A percentile compares a stretch with the other conserved stretches of the same genome.
These are phyloP conservation scores for Dynastes hyllus DNA, from an alignment of 2,888 invertebrate species.

Conservation along the genomic window DNA sequence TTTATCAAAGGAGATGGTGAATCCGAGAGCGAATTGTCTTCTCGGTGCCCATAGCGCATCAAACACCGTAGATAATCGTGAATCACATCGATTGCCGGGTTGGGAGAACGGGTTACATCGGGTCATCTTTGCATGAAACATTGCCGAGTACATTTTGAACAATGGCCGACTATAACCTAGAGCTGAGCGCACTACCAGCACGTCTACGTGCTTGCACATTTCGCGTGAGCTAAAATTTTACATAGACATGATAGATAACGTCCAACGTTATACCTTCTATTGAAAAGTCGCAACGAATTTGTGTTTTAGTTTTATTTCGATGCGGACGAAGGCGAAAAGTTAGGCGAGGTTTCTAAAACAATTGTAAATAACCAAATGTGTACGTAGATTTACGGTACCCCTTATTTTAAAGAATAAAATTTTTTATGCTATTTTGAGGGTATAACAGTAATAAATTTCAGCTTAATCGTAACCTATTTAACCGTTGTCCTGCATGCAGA, in stretches of 20 bases:
- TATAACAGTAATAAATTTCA: no score
- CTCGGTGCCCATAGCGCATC: not conserved
- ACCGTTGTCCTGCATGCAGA: no score
- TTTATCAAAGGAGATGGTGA: slow-evolving; percentile 7
- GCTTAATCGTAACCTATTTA: no score
- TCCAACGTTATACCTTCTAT: not conserved
- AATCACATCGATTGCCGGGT: slow-evolving; percentile 31
- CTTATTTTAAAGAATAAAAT: no score
- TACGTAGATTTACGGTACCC: no score
- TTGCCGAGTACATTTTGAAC: slow-evolving; percentile 13
- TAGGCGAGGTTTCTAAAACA: no score
- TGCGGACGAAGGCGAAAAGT: no score
- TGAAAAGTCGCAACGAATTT: no score
- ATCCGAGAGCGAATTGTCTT: slow-evolving; percentile 12
- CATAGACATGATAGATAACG: slow-evolving; percentile 4
- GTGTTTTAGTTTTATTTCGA: no score
- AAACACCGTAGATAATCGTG: slow-evolving; percentile 17
- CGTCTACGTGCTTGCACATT: slow-evolving; percentile 14
- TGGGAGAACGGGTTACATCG: slow-evolving; percentile 31
- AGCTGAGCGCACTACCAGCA: not conserved
- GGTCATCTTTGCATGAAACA: slow-evolving; percentile 42
- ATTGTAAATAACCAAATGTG: no score
- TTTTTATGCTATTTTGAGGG: no score
- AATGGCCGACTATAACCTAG: not conserved
- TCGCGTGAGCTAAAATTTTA: not conserved